Percentiles rank a stretch among this genome's conserved stretches.
phyloP scores from a whole-genome alignment of 2,888 invertebrate species.

The Panorpa germanica region DNA sequence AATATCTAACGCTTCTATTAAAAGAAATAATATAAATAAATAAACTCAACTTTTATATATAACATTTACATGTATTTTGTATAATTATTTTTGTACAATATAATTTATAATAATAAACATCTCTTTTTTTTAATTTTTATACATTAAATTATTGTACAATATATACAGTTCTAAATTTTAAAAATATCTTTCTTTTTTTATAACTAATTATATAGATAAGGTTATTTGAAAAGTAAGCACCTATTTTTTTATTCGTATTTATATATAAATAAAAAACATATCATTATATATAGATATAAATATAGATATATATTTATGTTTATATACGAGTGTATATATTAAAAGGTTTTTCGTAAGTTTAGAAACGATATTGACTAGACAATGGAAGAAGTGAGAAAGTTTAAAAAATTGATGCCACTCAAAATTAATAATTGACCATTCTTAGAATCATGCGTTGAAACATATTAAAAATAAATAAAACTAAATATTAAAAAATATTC shows the following conservation, averaged over 20 bases:
- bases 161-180: slow-evolving; percentile 9
- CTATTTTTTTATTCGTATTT: no score
- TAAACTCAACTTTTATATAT: no score
- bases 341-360: background rate
- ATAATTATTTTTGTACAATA: no score
- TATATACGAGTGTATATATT: background rate
- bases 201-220: slow-evolving; percentile 12
- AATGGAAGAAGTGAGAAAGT: no score
- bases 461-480: background rate
- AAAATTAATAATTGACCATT: slow-evolving; percentile 5
- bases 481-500: no score
- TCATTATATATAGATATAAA: slow-evolving; percentile 12
- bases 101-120: slow-evolving; percentile 10
- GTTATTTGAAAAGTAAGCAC: slow-evolving; percentile 11
- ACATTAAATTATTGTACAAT: slow-evolving; percentile 11
- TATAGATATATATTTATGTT: slow-evolving; percentile 9
- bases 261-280: slow-evolving; percentile 11
- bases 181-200: slow-evolving; percentile 9
- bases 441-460: slow-evolving; percentile 13
- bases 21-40: no score
- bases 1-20: no score
- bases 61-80: no score
- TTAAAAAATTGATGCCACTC: no score
- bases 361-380: background rate
- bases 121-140: background rate